Base-by-base conservation (phyloP, 2,113 vertebrate genomes). In the Crotalus horridus region DNA sequence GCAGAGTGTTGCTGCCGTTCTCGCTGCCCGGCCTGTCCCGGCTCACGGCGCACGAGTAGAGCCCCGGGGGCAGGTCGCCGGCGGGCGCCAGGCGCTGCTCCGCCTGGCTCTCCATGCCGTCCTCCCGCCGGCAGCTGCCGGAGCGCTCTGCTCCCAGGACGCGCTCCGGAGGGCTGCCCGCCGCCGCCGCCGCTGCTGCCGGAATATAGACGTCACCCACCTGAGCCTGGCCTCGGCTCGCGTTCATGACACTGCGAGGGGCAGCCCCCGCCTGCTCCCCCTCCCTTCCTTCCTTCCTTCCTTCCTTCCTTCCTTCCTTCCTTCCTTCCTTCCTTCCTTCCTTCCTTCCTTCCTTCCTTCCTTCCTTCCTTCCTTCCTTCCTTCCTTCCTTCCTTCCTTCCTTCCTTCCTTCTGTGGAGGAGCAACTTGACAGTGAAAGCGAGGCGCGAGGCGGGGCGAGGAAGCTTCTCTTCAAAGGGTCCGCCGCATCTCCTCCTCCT, bases 11-110 rank as follows among this genome's bases (percentile, higher is more conserved):
- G 89, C 97, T 96, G 17, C 29, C 20, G 91, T 92, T 97, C 64
- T 98, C 97, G 86, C 98, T 98, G 90, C 69, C 98, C 91, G 97
- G 98, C 90, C 97, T 96, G 11, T 98, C 98, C 96, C 98, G 97
- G 26, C 91, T 95, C 4, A 94, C 97, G 8, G 97, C 96, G 95
- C 97, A 98, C 89, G 98, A 97, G 94, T 97, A 98, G 46, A 97
- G 0, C 46, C 46, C 97, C 0, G 97, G 95, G 0, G 97, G 94
- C 91, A 97, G 91, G 21, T 98, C 98, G 11, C 64, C 95, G 90
- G 95, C 92, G 94, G 95, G 92, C 59, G 96, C 93, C 89, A 97
- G 96, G 92, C 98, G 97, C 96, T 97, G 98, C n/a, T 98, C 98
- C 69, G 96, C 86, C 9, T 95, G 81, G 94, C 96, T 92, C 51